Evolutionary conservation across 2,113 vertebrate genomes (phyloP), one percentile per base, ranked within the genome.

Genomic region (Galbula dea): DNA sequence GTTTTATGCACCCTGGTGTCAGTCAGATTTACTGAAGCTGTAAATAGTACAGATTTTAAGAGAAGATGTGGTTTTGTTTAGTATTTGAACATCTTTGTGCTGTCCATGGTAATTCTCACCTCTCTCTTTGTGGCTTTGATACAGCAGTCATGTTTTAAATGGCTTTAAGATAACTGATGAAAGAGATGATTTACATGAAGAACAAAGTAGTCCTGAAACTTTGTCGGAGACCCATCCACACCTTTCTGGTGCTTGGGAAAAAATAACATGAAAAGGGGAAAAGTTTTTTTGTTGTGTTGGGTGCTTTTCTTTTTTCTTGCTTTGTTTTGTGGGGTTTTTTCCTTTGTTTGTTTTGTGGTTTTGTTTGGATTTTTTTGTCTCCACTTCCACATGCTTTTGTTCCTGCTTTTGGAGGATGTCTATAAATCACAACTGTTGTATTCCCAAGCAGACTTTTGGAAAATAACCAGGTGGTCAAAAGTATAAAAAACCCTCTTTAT

Each of bases 171-270:
- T 94, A 93, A 91, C 48, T 77, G 85, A 96, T 93, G 63, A 94
- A 95, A 96, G 93, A 67, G 51, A 9, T 55, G 37, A 96, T 91
- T 96, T 93, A 54, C 85, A 74, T 89, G 79, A 90, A 96, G 92
- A 94, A 94, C 90, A 96, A 96, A 96, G 95, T 48, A 41, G 41
- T 9, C 63, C 82, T 80, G 84, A 91, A 92, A 82, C 58, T 94
- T 94, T 43, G 59, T n/a, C 15, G 22, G 83, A 88, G 85, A 86
- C 93, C 91, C 85, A 32, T 73, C 81, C 89, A 83, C 87, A 94
- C 91, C 89, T 89, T 94, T 93, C 48, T 59, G 79, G 88, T 74
- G 82, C 75, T 59, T 77, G 39, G 83, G 63, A 51, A 94, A 93
- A 91, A 80, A n/a, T 0, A 77, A 85, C 71, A 66, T 37, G 49